Evolutionary conservation across 1,140 invertebrate species (phyloP).

Genomic region (Goniozus legneri): DNA sequence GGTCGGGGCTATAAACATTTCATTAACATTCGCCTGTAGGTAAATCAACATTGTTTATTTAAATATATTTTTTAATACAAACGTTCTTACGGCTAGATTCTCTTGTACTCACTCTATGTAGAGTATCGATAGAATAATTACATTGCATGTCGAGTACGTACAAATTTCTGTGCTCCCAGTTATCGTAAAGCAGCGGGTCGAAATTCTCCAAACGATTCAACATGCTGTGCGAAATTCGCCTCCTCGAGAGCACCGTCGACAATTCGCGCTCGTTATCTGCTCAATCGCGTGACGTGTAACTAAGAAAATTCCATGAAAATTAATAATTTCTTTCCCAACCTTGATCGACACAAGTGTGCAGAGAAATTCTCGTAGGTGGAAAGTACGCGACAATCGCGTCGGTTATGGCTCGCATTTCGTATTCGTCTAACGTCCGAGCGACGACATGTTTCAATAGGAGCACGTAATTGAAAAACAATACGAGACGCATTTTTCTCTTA

Average conservation of each 20-base stretch:
- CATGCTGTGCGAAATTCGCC: slow-evolving; percentile 7
- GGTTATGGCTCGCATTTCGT: slow-evolving; percentile 20
- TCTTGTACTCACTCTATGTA: too few species aligned
- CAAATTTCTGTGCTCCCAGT: slow-evolving; percentile 11
- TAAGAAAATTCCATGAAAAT: not conserved
- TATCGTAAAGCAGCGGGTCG: not conserved
- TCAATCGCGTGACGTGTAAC: too few species aligned
- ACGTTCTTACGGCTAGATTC: too few species aligned
- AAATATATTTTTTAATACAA: too few species aligned
- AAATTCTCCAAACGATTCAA: not conserved
- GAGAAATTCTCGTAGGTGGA: slow-evolving; percentile 18
- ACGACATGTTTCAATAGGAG: too few species aligned
- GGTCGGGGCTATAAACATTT: slow-evolving; percentile 27
- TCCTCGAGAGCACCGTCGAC: slow-evolving; percentile 14
- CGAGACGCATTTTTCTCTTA: too few species aligned
- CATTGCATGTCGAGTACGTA: slow-evolving; percentile 19
- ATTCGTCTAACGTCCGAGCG: too few species aligned
- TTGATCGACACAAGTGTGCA: slow-evolving; percentile 18
- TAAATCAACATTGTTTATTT: too few species aligned
- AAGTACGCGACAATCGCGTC: slow-evolving; percentile 14
- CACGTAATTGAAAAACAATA: too few species aligned
- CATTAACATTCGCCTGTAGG: slow-evolving; percentile 23
- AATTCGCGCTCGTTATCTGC: slow-evolving; percentile 12
- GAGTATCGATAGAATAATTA: slow-evolving; percentile 8
- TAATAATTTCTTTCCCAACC: too few species aligned